Conservation (phyloP, 2,113 vertebrate genomes). For the Alexandromys fortis region DNA sequence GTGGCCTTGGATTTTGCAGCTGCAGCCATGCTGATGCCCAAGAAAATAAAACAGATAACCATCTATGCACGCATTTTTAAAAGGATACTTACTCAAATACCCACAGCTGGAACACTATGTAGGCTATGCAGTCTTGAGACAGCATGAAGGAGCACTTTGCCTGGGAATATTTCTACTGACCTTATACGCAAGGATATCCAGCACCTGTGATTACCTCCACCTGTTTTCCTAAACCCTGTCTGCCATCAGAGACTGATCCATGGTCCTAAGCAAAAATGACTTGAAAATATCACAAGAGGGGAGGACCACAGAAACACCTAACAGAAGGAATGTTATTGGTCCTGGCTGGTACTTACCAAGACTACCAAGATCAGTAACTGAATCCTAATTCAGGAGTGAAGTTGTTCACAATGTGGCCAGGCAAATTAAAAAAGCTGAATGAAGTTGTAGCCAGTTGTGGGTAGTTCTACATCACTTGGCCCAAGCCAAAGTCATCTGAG, state of each 20-base stretch:
- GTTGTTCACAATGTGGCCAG: not conserved
- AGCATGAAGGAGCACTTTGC: not conserved
- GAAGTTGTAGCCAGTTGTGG: not conserved
- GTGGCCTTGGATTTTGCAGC: too few relatives aligned
- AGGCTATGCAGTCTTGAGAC: not conserved
- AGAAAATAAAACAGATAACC: not conserved
- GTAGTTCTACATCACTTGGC: not conserved
- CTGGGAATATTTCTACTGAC: not conserved
- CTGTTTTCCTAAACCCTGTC: not conserved
- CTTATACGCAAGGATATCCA: not conserved
- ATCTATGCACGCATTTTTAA: not conserved
- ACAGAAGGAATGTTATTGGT: too few relatives aligned
- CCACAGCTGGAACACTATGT: not conserved
- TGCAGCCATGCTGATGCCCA: not conserved
- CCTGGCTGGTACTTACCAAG: not conserved
- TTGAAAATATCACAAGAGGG: not conserved
- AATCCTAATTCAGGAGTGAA: not conserved
- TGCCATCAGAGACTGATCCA: not conserved
- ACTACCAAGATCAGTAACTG: not conserved
- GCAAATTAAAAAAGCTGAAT: not conserved
- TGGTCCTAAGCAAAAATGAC: not conserved
- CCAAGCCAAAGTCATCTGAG: not conserved
- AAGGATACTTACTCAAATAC: not conserved
- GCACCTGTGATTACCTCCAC: not conserved
- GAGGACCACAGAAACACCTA: not conserved